These are phyloP conservation scores for Tetragonula carbonaria DNA, from an alignment of 2,888 invertebrate species.

Conservation along the genomic window DNA sequence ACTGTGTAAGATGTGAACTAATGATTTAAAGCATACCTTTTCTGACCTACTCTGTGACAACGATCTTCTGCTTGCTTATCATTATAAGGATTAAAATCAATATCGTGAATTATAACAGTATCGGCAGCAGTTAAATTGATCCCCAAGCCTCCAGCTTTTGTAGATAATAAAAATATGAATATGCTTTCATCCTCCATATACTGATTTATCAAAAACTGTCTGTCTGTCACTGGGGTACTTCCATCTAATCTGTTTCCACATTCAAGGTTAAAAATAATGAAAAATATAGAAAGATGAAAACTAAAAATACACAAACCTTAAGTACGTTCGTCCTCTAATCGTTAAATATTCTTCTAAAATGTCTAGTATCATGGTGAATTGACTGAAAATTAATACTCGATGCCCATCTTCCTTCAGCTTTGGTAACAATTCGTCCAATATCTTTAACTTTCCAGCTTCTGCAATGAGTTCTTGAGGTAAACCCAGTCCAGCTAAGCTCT, in stretches of 20 bases:
- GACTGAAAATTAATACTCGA: constrained; percentile 96
- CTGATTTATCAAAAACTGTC: constrained; percentile 95
- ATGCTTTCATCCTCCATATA: constrained; percentile 92
- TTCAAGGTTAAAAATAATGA: not conserved
- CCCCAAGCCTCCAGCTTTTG: constrained; percentile 97
- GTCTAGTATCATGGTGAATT: constrained; percentile 98
- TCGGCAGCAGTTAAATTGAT: constrained; percentile 98
- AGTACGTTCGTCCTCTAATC: constrained; percentile 89
- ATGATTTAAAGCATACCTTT: constrained; percentile 80
- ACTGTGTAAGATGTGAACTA: not conserved
- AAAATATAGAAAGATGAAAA: not conserved
- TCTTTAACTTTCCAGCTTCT: constrained; percentile 94
- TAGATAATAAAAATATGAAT: constrained; percentile 96
- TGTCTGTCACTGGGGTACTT: constrained; percentile 92
- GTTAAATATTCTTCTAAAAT: constrained; percentile 94
- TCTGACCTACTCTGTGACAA: constrained; percentile 88
- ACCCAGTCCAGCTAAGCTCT: constrained; percentile 87
- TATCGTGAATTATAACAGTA: constrained; percentile 97
- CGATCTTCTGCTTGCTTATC: constrained; percentile 99
- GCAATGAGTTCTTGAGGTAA: constrained; percentile 90
- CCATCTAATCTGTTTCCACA: constrained; percentile 90
- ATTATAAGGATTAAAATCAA: constrained; percentile 99
- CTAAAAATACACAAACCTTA: constrained; percentile 80
- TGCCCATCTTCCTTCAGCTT: constrained; percentile 90
- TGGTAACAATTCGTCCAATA: constrained; percentile 91